Evolutionary conservation across 2,797 vertebrate genomes (phyloP), one percentile per base, ranked within the genome.

Genomic region (Artibeus lituratus): DNA sequence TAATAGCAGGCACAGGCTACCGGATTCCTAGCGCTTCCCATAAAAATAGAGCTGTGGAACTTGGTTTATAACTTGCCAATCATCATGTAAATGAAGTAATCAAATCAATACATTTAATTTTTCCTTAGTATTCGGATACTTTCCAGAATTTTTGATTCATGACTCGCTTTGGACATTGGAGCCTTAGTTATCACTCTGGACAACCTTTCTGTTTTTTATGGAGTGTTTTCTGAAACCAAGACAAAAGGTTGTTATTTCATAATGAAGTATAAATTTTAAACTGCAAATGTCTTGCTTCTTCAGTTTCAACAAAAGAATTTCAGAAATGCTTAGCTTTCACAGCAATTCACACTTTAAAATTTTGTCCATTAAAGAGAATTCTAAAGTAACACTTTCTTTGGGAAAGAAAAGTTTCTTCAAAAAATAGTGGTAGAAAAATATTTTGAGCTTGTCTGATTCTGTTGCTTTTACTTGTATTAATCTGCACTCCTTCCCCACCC

Each of bases 31-130:
- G 7, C 7, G 5, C 7, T 62, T 80, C 37, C 59, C 51, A 19
- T 44, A 87, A 92, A 76, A 80, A 59, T 21, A 76, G 88, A 51
- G 76, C 65, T 78, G 22, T 83, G 44, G 93, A 87, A 92, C 70
- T 53, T 82, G 87, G 53, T 88, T 85, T 53, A 86, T 95, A 95
- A 67, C 70, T 97, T 96, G 81, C 90, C 90, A 59, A 4, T 91
- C 76, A 59, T 62, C 88, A 73, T 88, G 77, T 94, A 97, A 96
- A 93, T 94, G 47, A 42, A 76, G 95, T 84, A 18, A 86, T 97
- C 85, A 97, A 97, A 96, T 93, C 87, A 94, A 92, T 51, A 96
- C n/a, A n/a, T 86, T 92, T 89, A 74, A 88, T 81, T 95, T 93
- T 90, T 67, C n/a, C 37, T 94, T 84, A 81, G 39, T 44, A 22